Base-by-base conservation (phyloP, 2,797 vertebrate genomes). In the Clarias platycephalus region DNA sequence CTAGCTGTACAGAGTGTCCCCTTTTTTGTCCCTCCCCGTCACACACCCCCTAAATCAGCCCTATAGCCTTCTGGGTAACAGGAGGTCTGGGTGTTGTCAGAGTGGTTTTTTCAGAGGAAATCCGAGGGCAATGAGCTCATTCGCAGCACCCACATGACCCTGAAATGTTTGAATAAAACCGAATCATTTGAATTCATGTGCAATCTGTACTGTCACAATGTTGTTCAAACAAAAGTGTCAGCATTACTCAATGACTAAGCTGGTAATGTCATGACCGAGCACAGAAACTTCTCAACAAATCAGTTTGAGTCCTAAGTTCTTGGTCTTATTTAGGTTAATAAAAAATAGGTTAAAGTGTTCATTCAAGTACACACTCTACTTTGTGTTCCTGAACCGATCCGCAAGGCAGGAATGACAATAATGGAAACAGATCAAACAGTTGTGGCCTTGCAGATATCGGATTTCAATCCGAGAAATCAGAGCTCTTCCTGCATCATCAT, bases 41-140 rank as follows among this genome's bases (percentile, higher is more conserved):
- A 86, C 84, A 77, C 85, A 79, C 85, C 85, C 80, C 81, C 66
- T n/a, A 80, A 70, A 80, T 64, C 67, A 72, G 60, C 68, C 81
- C 81, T 86, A 86, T 66, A 82, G 72, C 53, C 64, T 75, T 82
- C 31, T 82, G 74, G 26, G 55, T 26, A 68, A 34, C 31, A 75
- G 57, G 28, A 8, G 4, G 15, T 12, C 18, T 22, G 62, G 2
- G 62, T 28, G 34, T 49, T 62, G 55, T 28, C 24, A 60, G 55
- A 72, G 24, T 58, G 20, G 2, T 2, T 1, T 49, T 37, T 78
- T 71, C 31, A 20, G 12, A 31, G 20, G 67, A 74, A 18, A 28
- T 24, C 67, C 15, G 8, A 34, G 70, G 40, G 26, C 58, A 83
- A 2, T 24, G 70, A 1, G 40, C 70, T 53, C n/a, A 63, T 83